phyloP scores from a whole-genome alignment of 2,797 vertebrate genomes.

The Microctenopoma lineatum region DNA sequence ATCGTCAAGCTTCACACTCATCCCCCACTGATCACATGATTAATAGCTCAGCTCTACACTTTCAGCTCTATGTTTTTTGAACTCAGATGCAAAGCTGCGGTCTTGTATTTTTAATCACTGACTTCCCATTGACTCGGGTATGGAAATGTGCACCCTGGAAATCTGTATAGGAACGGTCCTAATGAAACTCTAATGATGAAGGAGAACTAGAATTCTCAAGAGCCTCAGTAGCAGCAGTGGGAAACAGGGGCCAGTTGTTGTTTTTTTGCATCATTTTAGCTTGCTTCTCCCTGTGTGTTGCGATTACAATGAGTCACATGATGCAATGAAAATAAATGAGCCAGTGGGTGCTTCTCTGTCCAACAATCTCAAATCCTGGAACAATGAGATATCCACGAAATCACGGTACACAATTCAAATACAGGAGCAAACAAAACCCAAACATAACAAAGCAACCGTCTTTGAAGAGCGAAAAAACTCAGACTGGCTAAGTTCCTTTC shows the following conservation, averaged over 20 bases:
- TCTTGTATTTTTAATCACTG: conserved; percentile 75
- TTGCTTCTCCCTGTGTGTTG: conserved; percentile 58
- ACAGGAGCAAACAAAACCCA: conserved; percentile 82
- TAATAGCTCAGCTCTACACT: conserved; percentile 66
- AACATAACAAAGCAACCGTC: conserved; percentile 82
- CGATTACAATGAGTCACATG: conserved; percentile 79
- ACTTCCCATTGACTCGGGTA: conserved; percentile 62
- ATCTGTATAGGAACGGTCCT: conserved; percentile 39
- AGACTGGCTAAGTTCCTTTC: conserved; percentile 84
- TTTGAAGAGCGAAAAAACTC: conserved; percentile 83
- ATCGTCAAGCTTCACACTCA: conserved; percentile 48
- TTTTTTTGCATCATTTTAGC: conserved; percentile 68
- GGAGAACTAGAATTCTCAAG: conserved; percentile 55
- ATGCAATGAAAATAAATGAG: conserved; percentile 84
- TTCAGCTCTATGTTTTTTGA: conserved; percentile 63
- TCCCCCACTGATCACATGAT: conserved; percentile 79
- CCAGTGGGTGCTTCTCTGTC: conserved; percentile 75
- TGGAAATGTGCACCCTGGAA: conserved; percentile 67
- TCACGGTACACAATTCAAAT: conserved; percentile 79
- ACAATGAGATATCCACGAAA: conserved; percentile 86
- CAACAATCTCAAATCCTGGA: conserved; percentile 81
- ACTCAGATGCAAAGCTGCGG: conserved; percentile 65
- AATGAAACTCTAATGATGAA: conserved; percentile 66
- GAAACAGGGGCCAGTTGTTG: conserved; percentile 70
- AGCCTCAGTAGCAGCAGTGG: conserved; percentile 56